These are phyloP conservation scores for Antennarius striatus DNA, from an alignment of 2,113 vertebrate species.

Conservation along the genomic window DNA sequence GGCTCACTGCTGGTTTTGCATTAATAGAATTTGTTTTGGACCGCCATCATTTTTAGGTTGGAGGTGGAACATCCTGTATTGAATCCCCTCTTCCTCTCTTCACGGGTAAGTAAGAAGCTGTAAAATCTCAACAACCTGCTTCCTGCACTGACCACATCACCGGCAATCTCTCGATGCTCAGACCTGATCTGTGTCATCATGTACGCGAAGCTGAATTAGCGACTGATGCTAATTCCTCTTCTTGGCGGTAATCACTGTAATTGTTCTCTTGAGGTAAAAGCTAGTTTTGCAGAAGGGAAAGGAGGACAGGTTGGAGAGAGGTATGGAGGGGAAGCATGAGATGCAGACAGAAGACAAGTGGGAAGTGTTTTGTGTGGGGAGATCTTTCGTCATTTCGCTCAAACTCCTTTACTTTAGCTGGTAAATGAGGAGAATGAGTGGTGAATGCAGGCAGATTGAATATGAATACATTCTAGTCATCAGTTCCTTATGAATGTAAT, in stretches of 20 bases:
- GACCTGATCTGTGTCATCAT: neutral
- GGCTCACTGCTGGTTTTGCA: neutral
- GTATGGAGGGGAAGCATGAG: too few relatives aligned
- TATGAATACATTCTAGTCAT: too few relatives aligned
- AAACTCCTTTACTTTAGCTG: too few relatives aligned
- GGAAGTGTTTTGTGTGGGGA: slow-evolving; percentile 55
- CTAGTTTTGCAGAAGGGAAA: slow-evolving; percentile 39
- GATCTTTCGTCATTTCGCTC: too few relatives aligned
- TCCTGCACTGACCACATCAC: too few relatives aligned
- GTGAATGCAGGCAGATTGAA: too few relatives aligned
- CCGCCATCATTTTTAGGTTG: slow-evolving; percentile 11
- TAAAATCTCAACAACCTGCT: too few relatives aligned
- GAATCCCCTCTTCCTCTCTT: too few relatives aligned
- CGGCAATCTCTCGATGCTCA: neutral
- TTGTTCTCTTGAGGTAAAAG: slow-evolving; percentile 33
- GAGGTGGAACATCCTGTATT: too few relatives aligned
- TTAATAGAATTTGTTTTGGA: slow-evolving; percentile 22
- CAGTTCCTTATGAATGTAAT: too few relatives aligned
- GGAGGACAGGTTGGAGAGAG: slow-evolving; percentile 8
- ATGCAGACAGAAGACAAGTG: slow-evolving; percentile 16
- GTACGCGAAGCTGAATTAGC: slow-evolving; percentile 2
- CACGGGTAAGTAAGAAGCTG: too few relatives aligned
- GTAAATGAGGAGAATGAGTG: too few relatives aligned
- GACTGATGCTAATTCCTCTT: slow-evolving; percentile 6
- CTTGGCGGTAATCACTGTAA: slow-evolving; percentile 6